phyloP scores from a whole-genome alignment of 2,113 vertebrate genomes.

The Nyctereutes procyonoides region DNA sequence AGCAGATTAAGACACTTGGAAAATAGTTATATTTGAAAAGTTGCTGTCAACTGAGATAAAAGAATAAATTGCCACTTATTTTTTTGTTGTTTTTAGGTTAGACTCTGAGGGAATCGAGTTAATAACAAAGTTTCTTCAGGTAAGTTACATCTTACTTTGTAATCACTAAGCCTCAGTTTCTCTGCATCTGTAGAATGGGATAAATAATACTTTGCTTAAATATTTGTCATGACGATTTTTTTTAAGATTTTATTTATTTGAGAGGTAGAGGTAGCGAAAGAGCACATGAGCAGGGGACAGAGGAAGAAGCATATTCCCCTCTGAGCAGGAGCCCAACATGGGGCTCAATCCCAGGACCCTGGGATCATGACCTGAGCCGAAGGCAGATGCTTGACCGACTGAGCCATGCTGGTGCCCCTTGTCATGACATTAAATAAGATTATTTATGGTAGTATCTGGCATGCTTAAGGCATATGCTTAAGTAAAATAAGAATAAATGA shows the following conservation, averaged over 20 bases:
- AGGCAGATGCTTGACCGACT: too few species aligned
- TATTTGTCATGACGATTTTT: not conserved
- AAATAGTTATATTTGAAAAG: constrained; percentile 46
- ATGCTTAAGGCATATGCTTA: constrained; percentile 6
- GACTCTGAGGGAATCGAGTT: constrained; percentile 98
- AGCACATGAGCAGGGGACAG: too few species aligned
- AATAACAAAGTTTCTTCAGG: constrained; percentile 96
- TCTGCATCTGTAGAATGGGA: not conserved
- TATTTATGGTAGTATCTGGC: not conserved
- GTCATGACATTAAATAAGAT: not conserved
- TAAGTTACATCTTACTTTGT: constrained; percentile 86
- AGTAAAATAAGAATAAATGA: not conserved
- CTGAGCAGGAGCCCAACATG: too few species aligned
- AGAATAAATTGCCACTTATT: constrained; percentile 49
- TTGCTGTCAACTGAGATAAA: constrained; percentile 48
- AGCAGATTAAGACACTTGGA: constrained; percentile 10
- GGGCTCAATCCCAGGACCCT: too few species aligned
- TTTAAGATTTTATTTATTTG: too few species aligned
- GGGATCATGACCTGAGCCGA: too few species aligned
- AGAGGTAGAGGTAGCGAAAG: too few species aligned
- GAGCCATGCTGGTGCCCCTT: too few species aligned
- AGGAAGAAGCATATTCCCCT: too few species aligned
- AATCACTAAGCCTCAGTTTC: not conserved
- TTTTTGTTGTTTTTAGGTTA: constrained; percentile 89
- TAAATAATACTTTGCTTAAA: not conserved